A percentile compares a stretch with the other conserved stretches of the same genome.
phyloP scores from a whole-genome alignment of 2,113 vertebrate genomes.

The Phrynosoma platyrhinos region DNA sequence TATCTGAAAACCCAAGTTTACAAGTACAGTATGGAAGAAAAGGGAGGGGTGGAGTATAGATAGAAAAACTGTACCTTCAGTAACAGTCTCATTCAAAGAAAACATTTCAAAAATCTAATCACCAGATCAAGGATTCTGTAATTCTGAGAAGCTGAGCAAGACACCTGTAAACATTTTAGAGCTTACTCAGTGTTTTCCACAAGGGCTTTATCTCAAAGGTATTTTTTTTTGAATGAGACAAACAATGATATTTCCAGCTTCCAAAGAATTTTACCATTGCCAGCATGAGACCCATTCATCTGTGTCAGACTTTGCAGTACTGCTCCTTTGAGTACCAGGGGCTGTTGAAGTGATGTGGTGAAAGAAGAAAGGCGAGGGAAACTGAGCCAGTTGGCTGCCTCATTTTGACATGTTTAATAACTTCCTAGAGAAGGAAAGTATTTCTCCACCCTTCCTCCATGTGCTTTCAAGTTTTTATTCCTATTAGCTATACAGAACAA shows the following conservation, averaged over 20 bases:
- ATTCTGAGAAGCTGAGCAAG: neutral
- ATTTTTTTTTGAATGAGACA: neutral
- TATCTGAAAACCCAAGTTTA: neutral
- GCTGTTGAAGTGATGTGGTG: conserved; percentile 1
- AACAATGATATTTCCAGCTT: too few species aligned
- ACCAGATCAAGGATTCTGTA: conserved; percentile 10
- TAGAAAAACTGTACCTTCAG: neutral
- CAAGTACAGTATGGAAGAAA: conserved; percentile 1
- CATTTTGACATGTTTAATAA: conserved; percentile 8
- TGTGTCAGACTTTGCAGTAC: neutral
- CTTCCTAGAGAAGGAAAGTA: neutral
- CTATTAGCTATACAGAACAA: conserved; percentile 11
- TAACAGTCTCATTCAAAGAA: conserved; percentile 30
- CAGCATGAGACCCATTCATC: neutral
- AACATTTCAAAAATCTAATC: accelerated
- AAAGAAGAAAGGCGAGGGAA: conserved; percentile 22
- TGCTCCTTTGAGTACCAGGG: neutral
- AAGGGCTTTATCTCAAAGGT: conserved; percentile 17
- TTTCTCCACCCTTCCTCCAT: conserved; percentile 6
- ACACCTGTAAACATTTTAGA: neutral
- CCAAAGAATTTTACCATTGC: neutral
- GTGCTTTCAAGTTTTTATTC: accelerated
- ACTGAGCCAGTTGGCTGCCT: neutral
- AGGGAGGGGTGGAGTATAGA: neutral
- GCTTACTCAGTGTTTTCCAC: neutral